Evolutionary conservation across 1,140 invertebrate species (phyloP), one percentile per base, ranked within the genome.

Genomic region (Penaeus japonicus): DNA sequence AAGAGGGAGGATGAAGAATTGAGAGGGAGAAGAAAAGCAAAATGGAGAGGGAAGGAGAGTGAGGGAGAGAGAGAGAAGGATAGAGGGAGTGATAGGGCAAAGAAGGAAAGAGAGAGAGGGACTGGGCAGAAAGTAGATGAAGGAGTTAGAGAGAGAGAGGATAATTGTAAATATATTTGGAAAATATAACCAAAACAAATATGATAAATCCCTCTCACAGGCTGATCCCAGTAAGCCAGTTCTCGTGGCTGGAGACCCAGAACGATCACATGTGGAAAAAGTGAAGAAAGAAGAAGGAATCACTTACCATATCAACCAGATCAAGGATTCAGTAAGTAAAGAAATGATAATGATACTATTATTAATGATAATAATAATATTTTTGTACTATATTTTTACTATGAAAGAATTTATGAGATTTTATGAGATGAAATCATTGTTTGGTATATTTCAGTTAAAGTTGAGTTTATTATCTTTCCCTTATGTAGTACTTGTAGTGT

Each of bases 211-310:
- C 47, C 39, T 84, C 7, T 78, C 82, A 84, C 92, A 96, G 96
- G 93, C 93, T 73, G 94, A 96, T 92, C 93, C 94, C 10, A 91
- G 90, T 0, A 93, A 95, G 65, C 94, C 95, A 22, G 96, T 99
- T 0, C 89, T 98, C 70, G 94, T 98, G 4, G 94, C 97, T 84
- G 98, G 98, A 0, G 98, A 99, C 93, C 96, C 96, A 35, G 97
- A 98, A 92, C 94, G 93, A 84, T 91, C 92, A 3, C 94, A 96
- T 62, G 96, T 96, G 93, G 92, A 93, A 22, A 93, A 94, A 88
- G 96, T 96, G 0, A 93, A 96, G 55, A 90, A 91, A 20, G 93
- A 94, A 32, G 96, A 96, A 15, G 97, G 97, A 0, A 95, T 98
- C 59, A 91, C 92, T 12, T 98, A 98, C 92, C 95, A 96, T 89